Base-by-base conservation (phyloP, 1,140 invertebrate species). In the Rhizoglyphus robini region DNA sequence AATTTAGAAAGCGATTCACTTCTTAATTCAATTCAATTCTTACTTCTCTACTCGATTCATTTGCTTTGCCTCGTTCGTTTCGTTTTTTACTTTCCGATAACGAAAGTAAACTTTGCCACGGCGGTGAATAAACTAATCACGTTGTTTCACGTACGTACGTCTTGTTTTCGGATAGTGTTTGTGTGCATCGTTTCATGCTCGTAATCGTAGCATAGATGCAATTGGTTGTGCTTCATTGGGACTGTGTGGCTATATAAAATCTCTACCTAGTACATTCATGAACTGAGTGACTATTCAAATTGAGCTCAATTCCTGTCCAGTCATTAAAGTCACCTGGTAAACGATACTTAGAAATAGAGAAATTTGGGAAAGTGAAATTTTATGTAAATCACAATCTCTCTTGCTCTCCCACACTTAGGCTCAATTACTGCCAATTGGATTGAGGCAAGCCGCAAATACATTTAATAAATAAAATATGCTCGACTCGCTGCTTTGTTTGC, bases 321-420 rank as follows among this genome's bases (percentile, higher is more conserved):
- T 46, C 23, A 15, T 46, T 46, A 23, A 15, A 15, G 23, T 46
- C 23, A 46, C 15, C 41, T 23, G 41, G 15, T 46, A 23, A 46
- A 15, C 15, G 41, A 46, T 46, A 15, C 41, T 23, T 46, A 41
- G 8, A 54, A 54, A 54, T 54, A 8, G 20, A 54, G 51, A 54
- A 20, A 54, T 54, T 54, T 54, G 23, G 51, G 8, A 54, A 54
- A 54, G 51, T 54, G 51, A 54, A 54, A 27, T 32, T 54, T 54
- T 54, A 54, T 54, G 51, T 23, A 27, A 54, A 54, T 54, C 15
- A 32, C 23, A 54, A 32, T 54, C 8, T 32, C 23, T 46, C 15
- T 46, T 46, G 41, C 41, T 46, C 15, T 46, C 15, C 41, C 23
- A 46, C 15, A 23, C 41, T 46, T 15, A 15, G 41, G 41, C 15